These are phyloP conservation scores for Crypturellus undulatus DNA, from an alignment of 2,113 vertebrate genomes.

Conservation along the genomic window DNA sequence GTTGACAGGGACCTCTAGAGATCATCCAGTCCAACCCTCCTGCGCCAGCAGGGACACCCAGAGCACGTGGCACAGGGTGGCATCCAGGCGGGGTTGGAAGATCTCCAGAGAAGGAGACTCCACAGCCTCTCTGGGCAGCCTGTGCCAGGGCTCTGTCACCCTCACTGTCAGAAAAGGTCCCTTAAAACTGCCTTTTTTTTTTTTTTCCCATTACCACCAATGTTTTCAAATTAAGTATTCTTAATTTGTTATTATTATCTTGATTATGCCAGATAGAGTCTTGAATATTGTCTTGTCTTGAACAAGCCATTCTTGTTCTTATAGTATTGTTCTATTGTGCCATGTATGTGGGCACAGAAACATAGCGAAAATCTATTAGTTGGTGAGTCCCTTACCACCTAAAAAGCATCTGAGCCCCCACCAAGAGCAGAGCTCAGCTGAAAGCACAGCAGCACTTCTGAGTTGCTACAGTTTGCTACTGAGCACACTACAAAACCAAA, in stretches of 20 bases:
- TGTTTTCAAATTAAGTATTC: background rate
- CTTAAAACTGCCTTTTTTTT: background rate
- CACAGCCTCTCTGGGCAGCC: too few relatives aligned
- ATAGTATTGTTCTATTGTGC: background rate
- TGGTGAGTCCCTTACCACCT: background rate
- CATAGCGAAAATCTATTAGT: background rate
- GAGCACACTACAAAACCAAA: background rate
- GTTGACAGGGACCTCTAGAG: too few relatives aligned
- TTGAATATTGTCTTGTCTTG: background rate
- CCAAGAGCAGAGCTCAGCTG: rapidly evolving
- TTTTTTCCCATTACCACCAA: background rate
- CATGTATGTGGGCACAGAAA: background rate
- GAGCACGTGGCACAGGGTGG: too few relatives aligned
- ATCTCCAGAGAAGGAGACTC: too few relatives aligned
- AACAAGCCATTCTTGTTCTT: background rate
- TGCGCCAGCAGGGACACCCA: too few relatives aligned
- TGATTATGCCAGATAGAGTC: background rate
- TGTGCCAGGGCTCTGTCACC: too few relatives aligned
- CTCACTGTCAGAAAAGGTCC: background rate
- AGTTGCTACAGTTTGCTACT: background rate
- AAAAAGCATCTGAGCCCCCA: background rate
- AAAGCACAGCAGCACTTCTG: background rate
- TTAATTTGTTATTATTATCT: background rate
- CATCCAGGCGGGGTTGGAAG: too few relatives aligned
- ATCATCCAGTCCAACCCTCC: too few relatives aligned